Conservation (phyloP, 2,113 vertebrate species). For the Phrynocephalus versicolor region DNA sequence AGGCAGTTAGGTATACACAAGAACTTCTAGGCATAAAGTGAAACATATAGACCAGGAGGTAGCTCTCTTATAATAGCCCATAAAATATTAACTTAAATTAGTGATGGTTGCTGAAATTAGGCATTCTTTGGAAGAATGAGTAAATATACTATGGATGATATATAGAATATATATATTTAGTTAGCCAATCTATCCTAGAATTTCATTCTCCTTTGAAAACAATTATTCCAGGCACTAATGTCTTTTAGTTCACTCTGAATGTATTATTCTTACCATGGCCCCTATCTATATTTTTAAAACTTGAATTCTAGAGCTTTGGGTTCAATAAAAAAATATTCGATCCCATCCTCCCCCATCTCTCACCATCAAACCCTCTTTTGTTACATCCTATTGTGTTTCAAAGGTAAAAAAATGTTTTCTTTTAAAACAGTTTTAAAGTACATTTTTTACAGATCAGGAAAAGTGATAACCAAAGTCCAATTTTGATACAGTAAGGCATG, state of each 20-base stretch:
- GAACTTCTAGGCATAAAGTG: no score
- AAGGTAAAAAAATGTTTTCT: no score
- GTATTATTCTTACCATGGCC: not conserved
- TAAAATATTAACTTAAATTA: no score
- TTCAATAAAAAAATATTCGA: not conserved
- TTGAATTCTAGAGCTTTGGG: not conserved
- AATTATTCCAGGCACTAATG: not conserved
- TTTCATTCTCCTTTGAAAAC: not conserved
- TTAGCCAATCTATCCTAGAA: not conserved
- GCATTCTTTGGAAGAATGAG: no score
- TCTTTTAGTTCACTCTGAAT: not conserved
- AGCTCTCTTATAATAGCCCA: no score
- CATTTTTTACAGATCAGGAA: not conserved
- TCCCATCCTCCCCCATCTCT: not conserved
- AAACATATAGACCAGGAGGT: no score
- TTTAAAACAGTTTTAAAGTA: no score
- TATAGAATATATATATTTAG: no score
- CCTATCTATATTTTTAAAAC: not conserved
- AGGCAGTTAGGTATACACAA: no score
- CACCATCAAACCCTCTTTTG: not conserved
- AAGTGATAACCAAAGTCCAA: not conserved
- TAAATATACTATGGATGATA: no score
- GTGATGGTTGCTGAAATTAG: no score
- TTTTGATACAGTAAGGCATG: not conserved
- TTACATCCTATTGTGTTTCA: not conserved